Evolutionary conservation across 2,888 invertebrate genomes (phyloP).

Genomic region (Caenorhabditis sp.): DNA sequence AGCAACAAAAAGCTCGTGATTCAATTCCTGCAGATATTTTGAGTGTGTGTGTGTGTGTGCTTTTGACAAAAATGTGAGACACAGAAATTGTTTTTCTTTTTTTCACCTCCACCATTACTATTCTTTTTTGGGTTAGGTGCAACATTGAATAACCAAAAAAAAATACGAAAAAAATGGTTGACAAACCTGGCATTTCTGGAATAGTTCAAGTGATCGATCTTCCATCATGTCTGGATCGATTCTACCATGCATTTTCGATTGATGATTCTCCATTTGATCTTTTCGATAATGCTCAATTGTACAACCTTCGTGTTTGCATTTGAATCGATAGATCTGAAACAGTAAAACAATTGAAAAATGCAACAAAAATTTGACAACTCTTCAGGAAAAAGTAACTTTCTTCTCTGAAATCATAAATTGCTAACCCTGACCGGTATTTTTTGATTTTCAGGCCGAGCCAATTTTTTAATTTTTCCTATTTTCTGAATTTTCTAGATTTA

Average conservation of each 20-base stretch:
- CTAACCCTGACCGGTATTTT: too few species aligned
- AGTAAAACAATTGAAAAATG: not conserved
- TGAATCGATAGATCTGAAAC: slow-evolving; percentile 67
- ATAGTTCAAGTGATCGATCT: slow-evolving; percentile 65
- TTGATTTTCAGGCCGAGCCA: too few species aligned
- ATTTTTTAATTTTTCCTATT: too few species aligned
- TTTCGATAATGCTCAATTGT: slow-evolving; percentile 68
- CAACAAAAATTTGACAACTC: not conserved
- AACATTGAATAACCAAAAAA: not conserved
- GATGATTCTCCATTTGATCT: slow-evolving; percentile 71
- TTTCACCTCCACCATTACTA: too few species aligned
- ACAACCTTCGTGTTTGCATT: slow-evolving; percentile 65
- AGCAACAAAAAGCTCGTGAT: slow-evolving; percentile 54
- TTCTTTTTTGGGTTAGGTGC: not conserved
- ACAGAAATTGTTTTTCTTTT: not conserved
- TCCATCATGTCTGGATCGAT: slow-evolving; percentile 70
- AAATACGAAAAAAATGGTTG: not conserved
- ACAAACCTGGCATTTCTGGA: slow-evolving; percentile 58
- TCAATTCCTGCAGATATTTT: slow-evolving; percentile 39
- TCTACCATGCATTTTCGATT: slow-evolving; percentile 66
- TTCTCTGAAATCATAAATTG: too few species aligned
- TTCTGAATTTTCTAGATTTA: too few species aligned
- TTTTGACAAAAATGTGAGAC: not conserved
- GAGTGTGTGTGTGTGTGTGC: not conserved
- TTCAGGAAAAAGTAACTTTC: too few species aligned